These are phyloP conservation scores for Cheilosia impressa DNA, from an alignment of 2,888 invertebrate species.

Conservation along the genomic window DNA sequence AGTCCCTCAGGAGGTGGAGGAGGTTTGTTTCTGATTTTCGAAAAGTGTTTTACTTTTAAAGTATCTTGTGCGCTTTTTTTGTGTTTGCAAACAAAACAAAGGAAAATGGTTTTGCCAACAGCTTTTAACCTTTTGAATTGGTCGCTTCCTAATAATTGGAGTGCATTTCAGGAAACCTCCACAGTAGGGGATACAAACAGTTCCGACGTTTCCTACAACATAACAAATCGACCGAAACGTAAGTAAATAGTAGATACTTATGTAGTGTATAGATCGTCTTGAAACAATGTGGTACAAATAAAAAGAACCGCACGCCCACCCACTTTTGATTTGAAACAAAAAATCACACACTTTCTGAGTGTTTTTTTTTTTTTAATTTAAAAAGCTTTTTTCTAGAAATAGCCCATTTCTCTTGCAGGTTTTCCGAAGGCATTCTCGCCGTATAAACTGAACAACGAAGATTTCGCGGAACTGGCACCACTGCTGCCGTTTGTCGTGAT, in stretches of 20 bases:
- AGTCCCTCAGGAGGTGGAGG: constrained; percentile 53
- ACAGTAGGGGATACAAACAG: constrained; percentile 4
- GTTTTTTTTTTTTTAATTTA: constrained; percentile 2
- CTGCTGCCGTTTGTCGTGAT: constrained; percentile 77
- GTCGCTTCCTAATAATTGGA: constrained; percentile 38
- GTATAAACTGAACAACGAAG: constrained; percentile 52
- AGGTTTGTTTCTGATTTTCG: constrained; percentile 54
- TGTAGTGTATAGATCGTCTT: neutral
- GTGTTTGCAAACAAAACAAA: neutral
- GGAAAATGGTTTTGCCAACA: constrained; percentile 34
- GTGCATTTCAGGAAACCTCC: constrained; percentile 57
- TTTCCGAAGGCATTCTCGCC: constrained; percentile 59
- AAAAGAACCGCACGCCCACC: constrained; percentile 19
- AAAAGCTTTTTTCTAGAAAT: constrained; percentile 59
- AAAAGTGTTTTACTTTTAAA: neutral
- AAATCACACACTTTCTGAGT: constrained; percentile 13
- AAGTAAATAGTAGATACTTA: constrained; percentile 26
- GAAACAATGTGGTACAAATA: constrained; percentile 15
- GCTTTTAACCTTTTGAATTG: constrained; percentile 18
- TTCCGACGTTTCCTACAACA: constrained; percentile 24
- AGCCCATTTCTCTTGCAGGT: constrained; percentile 55
- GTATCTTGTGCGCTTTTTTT: neutral
- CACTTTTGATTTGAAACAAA: neutral
- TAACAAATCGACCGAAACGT: constrained; percentile 51
- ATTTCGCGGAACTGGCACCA: constrained; percentile 75